Evolutionary conservation across 2,113 vertebrate genomes (phyloP), one percentile per base, ranked within the genome.

Genomic region (Oreochromis aureus): DNA sequence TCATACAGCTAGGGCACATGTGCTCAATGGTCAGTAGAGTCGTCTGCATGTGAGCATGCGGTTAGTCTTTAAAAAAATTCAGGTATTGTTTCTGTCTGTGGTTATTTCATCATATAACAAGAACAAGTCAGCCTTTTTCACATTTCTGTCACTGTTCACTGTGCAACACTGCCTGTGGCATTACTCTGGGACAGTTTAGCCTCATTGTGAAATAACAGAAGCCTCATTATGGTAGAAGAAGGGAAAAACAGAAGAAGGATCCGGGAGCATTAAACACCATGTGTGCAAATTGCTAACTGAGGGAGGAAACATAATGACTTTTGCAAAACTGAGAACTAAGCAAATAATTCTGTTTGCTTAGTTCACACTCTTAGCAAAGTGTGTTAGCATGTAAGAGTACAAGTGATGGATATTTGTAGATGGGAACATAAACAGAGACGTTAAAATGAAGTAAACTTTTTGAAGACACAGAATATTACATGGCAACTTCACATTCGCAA

Each of bases 221-320:
- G 80, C 58, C 69, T 86, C 87, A 86, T 91, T 94, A 91, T 92
- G 71, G 30, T 10, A 0, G 7, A 63, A 22, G 84, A 66, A 82
- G 44, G 85, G 83, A 78, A 80, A 87, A 1, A n/a, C 59, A 78
- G 78, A 46, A 27, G 7, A 83, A 11, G 12, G 71, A 86, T 63
- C 19, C 13, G 41, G 39, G 11, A 32, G 39, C 19, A 46, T 56
- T 82, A 53, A 30, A 71, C 24, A 19, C 36, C 53, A 6, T 46
- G 13, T 24, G 41, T 22, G 10, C 36, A 19, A 58, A 10, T 8
- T 5, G 46, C 58, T 81, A 82, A 89, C 76, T 32, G 71, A 61
- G 59, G 3, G 32, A 73, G 32, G 10, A 36, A 59, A 66, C 9
- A 54, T 51, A 83, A 86, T 56, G 24, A 56, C 15, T 48, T 46